Evolutionary conservation across 2,888 invertebrate genomes (phyloP).

Genomic region (Hirtodrosophila duncani): DNA sequence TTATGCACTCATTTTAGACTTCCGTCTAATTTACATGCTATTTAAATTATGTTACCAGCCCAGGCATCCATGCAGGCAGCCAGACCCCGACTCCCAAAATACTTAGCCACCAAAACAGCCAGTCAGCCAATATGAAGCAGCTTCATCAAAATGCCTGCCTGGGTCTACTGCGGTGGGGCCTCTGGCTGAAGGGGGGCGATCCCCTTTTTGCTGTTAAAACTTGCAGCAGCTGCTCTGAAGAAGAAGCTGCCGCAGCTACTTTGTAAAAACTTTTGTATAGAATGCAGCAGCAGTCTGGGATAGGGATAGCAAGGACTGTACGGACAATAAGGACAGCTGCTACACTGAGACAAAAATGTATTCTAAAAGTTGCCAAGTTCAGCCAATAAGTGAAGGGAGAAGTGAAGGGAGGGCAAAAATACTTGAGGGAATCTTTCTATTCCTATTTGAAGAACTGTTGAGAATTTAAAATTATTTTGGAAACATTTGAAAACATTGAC

Average conservation of each 20-base stretch:
- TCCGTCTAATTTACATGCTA: slow-evolving; percentile 73
- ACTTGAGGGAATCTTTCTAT: too few species aligned
- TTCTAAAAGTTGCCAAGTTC: too few species aligned
- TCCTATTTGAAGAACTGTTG: too few species aligned
- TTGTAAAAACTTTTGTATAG: slow-evolving; percentile 68
- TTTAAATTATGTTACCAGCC: slow-evolving; percentile 65
- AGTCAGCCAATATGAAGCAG: slow-evolving; percentile 54
- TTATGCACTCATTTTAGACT: slow-evolving; percentile 72
- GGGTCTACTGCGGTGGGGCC: slow-evolving; percentile 4
- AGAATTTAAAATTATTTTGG: too few species aligned
- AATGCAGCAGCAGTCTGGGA: slow-evolving; percentile 25
- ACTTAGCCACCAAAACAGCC: slow-evolving; percentile 16
- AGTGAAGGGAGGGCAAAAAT: not conserved
- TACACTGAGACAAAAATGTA: too few species aligned
- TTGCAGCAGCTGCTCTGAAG: slow-evolving; percentile 57
- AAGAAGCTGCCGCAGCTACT: slow-evolving; percentile 50
- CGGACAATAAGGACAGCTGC: too few species aligned
- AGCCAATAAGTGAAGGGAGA: not conserved
- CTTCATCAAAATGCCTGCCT: slow-evolving; percentile 66
- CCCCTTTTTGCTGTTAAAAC: slow-evolving; percentile 49
- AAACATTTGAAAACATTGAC: too few species aligned
- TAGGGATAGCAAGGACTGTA: too few species aligned
- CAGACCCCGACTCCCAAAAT: not conserved
- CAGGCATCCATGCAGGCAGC: slow-evolving; percentile 2
- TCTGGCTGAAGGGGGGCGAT: slow-evolving; percentile 21